Base-by-base conservation (phyloP, 2,888 invertebrate species). In the Noctua comes region DNA sequence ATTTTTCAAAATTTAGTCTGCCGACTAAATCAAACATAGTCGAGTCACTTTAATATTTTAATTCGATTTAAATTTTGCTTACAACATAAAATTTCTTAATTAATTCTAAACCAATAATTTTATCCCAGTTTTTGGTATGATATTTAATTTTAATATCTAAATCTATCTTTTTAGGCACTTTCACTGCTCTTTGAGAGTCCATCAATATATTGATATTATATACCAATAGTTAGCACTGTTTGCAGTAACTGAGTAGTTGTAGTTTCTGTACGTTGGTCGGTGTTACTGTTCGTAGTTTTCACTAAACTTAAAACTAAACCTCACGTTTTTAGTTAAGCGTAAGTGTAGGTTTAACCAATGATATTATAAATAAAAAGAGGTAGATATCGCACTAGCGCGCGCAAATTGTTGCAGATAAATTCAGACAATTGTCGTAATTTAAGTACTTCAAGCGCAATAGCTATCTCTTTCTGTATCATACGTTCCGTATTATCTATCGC, bases 111-210 rank as follows among this genome's bases (percentile, higher is more conserved):
- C 68, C 76, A 72, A 76, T 77, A 77, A 79, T 84, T 78, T 59
- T 80, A 78, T 86, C 84, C 85, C 84, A 90, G 83, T 81, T 85
- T 88, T 87, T 82, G 31, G 77, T 78, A 82, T 87, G 79, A 83
- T 78, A 82, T 83, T 5, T 57, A 70, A 80, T 51, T 76, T 80
- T 84, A 82, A 84, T 66, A 77, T 82, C 79, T 89, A 86, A 76
- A 69, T 68, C 79, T 90, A 88, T 40, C 69, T 74, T 89, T 82
- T 88, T 89, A 83, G 91, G 91, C 91, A 91, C 91, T 80, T 90
- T 88, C 87, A 85, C 81, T 85, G 77, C 90, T 88, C 83, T 84
- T 69, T 77, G n/a, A 85, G 86, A 88, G 85, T 87, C 66, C 76
- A 74, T 79, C 76, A 64, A 31, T 59, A 57, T 86, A 79, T 84